Base-by-base conservation (phyloP, 2,797 vertebrate genomes). In the Poecilia wingei region DNA sequence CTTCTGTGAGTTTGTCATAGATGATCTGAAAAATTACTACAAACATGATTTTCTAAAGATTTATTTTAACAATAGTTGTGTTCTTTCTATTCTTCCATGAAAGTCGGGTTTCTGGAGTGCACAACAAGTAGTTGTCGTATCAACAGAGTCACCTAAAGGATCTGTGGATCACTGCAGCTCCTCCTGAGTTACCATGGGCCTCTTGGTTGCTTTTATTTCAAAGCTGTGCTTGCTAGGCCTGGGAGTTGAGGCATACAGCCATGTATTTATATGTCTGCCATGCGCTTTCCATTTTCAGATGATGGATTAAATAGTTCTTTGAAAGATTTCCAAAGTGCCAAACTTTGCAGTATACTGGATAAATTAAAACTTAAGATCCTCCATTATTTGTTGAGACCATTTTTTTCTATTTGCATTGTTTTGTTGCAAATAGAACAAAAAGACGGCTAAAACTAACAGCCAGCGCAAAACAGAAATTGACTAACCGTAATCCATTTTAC, bases 401-500 rank as follows among this genome's bases (percentile, higher is more conserved):
- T 18, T 68, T 70, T 84, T 78, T 82, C 28, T 81, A 20, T 49
- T 49, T 49, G 47, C 18, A 20, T 84, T 87, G 76, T 61, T 81
- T 28, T 33, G 55, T 72, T 84, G 77, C 25, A 71, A 89, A 86
- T 84, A 78, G 71, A 84, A 28, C 22, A 22, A 87, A 87, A 86
- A 47, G 73, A 75, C n/a, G 43, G 80, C 80, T 53, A 68, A 86
- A 79, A 66, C 68, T 61, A 86, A 79, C 77, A 85, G 79, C 25
- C 51, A 61, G 47, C 69, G 80, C 55, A 47, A 82, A 46, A 84
- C 53, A 59, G 12, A 70, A 6, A 68, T 12, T 68, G 57, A 70
- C 36, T n/a, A 64, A 83, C 84, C 85, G 43, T 64, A 66, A 90
- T 89, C 51, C 47, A 73, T 68, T 83, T 92, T 85, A 39, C 75